A percentile compares a stretch with the other conserved stretches of the same genome.
Evolutionary conservation across 2,888 invertebrate genomes (phyloP).

Genomic region (Calameuta filiformis): DNA sequence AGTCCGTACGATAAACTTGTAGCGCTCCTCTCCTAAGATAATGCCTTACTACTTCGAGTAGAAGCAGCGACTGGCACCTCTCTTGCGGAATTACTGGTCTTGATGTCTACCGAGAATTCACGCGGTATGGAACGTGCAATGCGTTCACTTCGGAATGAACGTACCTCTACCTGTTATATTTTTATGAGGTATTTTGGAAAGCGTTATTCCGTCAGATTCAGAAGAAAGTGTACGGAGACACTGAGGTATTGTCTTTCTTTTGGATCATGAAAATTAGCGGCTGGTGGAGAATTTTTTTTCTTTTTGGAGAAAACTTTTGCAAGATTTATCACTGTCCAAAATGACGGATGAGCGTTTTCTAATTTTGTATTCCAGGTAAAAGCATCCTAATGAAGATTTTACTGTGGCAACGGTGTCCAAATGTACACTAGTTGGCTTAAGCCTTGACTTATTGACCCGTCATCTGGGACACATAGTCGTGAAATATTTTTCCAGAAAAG

Average conservation of each 20-base stretch:
- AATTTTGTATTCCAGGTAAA: neutral
- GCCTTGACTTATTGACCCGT: neutral
- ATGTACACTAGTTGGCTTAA: neutral
- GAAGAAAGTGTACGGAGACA: neutral
- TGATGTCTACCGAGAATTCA: conserved; percentile 41
- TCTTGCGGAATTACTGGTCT: conserved; percentile 34
- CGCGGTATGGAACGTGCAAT: neutral
- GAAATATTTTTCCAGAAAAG: neutral
- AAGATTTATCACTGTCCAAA: neutral
- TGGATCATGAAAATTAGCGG: neutral
- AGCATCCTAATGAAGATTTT: neutral
- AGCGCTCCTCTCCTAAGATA: conserved; percentile 30
- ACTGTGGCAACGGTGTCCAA: neutral
- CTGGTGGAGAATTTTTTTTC: neutral
- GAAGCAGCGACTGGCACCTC: conserved; percentile 27
- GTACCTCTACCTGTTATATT: neutral
- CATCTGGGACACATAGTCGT: neutral
- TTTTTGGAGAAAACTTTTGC: neutral
- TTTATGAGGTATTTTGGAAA: neutral
- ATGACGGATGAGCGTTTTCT: neutral
- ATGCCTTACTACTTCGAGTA: conserved; percentile 40
- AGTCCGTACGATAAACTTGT: conserved; percentile 40
- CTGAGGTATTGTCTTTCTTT: neutral
- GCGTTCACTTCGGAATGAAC: neutral
- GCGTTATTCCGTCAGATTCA: neutral